Evolutionary conservation across 2,797 vertebrate species (phyloP).

Genomic region (Arrhamphus sclerolepis): DNA sequence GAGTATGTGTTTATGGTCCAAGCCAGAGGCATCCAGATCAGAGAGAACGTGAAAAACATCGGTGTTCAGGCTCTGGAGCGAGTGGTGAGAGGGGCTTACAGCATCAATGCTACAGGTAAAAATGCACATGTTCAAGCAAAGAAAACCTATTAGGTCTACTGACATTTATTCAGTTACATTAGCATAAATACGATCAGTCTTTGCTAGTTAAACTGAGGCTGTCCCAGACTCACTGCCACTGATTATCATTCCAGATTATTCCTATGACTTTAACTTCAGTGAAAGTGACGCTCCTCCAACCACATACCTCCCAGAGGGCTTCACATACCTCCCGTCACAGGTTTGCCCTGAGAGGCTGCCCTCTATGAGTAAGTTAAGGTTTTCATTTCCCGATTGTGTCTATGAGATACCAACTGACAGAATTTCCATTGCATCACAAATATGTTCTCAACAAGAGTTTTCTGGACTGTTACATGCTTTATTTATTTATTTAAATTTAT

Average conservation of each 20-base stretch:
- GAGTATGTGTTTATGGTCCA: slow-evolving; percentile 99
- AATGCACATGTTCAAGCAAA: neutral
- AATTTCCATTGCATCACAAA: slow-evolving; percentile 7
- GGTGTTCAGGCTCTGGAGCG: slow-evolving; percentile 95
- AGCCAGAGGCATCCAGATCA: slow-evolving; percentile 93
- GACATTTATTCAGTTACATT: neutral
- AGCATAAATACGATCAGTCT: neutral
- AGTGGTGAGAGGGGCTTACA: slow-evolving; percentile 92
- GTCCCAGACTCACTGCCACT: neutral
- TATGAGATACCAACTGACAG: neutral
- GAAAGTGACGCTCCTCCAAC: slow-evolving; percentile 88
- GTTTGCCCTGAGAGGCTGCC: slow-evolving; percentile 92
- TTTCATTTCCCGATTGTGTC: neutral
- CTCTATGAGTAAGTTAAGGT: slow-evolving; percentile 89
- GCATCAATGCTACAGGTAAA: slow-evolving; percentile 90
- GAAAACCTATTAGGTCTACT: neutral
- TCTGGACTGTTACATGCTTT: slow-evolving; percentile 6
- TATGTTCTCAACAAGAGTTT: slow-evolving; percentile 22
- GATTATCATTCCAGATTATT: slow-evolving; percentile 83
- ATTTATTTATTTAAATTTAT: too few species aligned
- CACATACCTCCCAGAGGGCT: slow-evolving; percentile 91
- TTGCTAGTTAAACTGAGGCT: neutral
- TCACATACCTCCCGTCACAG: slow-evolving; percentile 90
- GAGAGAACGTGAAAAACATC: slow-evolving; percentile 91
- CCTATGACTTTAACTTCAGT: slow-evolving; percentile 91